phyloP scores from a whole-genome alignment of 53 echinoderm and acorn worm genomes.

The Stichopus horrens region DNA sequence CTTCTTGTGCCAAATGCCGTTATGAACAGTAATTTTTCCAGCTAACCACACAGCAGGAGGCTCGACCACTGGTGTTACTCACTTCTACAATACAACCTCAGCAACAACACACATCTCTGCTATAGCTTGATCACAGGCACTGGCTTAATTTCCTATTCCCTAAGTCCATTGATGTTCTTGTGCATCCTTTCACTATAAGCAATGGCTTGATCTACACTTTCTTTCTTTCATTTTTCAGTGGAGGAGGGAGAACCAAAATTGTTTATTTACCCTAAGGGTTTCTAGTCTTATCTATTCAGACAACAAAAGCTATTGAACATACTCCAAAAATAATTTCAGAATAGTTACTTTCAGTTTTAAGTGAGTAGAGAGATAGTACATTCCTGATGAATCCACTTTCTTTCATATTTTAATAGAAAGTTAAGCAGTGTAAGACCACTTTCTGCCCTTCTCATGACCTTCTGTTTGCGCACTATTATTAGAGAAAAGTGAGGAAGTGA shows the following conservation, averaged over 20 bases:
- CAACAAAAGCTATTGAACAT: constrained; percentile 40
- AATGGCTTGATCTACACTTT: too few relatives aligned
- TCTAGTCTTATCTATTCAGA: constrained; percentile 18
- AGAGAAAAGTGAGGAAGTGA: too few relatives aligned
- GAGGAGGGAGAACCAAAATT: not conserved
- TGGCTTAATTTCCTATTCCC: too few relatives aligned
- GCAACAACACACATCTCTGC: too few relatives aligned
- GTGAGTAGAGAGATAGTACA: not conserved
- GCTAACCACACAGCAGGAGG: constrained; percentile 1
- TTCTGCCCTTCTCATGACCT: constrained; percentile 24
- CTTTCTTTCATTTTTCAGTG: too few relatives aligned
- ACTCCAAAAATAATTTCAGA: constrained; percentile 36
- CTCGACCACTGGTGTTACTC: not conserved
- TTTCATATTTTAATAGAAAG: not conserved
- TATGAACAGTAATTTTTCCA: not conserved
- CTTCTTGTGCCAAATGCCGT: too few relatives aligned
- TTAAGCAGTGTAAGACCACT: not conserved
- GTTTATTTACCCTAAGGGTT: constrained; percentile 35
- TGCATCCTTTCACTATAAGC: too few relatives aligned
- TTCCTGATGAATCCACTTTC: not conserved
- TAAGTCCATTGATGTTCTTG: too few relatives aligned
- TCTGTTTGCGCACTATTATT: not conserved
- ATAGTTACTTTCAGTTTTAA: constrained; percentile 31
- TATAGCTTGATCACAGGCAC: too few relatives aligned
- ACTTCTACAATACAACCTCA: too few relatives aligned